phyloP scores from a whole-genome alignment of 92 coral and sea anemone species.

The Paragorgia papillata region DNA sequence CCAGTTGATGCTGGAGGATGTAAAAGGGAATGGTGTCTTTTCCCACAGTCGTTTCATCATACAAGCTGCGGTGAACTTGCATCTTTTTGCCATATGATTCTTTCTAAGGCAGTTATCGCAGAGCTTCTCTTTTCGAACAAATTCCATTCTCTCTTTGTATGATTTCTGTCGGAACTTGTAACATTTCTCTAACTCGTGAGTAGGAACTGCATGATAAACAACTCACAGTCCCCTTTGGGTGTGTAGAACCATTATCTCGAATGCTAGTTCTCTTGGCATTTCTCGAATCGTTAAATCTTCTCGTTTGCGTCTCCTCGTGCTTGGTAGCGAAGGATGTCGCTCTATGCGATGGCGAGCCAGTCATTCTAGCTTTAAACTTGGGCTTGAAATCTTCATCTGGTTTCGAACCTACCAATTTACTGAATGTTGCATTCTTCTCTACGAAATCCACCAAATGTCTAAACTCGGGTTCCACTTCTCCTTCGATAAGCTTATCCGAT shows the following conservation, averaged over 20 bases:
- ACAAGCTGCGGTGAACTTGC: conserved; percentile 17
- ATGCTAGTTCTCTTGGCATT: too few species aligned
- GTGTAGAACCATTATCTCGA: not conserved
- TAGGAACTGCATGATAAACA: not conserved
- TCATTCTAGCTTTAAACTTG: not conserved
- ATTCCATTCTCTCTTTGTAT: too few species aligned
- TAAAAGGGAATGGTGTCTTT: conserved; percentile 49
- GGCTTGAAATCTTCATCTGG: conserved; percentile 3
- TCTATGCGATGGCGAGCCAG: not conserved
- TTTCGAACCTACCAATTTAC: conserved; percentile 51
- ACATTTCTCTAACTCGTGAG: conserved; percentile 41
- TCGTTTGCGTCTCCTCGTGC: conserved; percentile 2
- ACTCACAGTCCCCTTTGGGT: too few species aligned
- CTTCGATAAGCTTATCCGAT: conserved; percentile 37
- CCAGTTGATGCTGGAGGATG: conserved; percentile 17
- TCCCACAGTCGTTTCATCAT: conserved; percentile 34
- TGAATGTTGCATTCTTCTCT: conserved; percentile 36
- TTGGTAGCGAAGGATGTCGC: not conserved
- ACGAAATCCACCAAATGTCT: conserved; percentile 41
- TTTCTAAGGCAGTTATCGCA: too few species aligned
- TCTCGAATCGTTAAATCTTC: too few species aligned
- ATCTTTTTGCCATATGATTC: conserved; percentile 51
- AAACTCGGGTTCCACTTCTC: conserved; percentile 45
- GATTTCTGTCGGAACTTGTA: too few species aligned
- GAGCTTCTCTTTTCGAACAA: too few species aligned